A percentile compares a stretch with the other conserved stretches of the same genome.
Evolutionary conservation across 2,888 invertebrate species (phyloP).

Genomic region (Quadriops clusia): DNA sequence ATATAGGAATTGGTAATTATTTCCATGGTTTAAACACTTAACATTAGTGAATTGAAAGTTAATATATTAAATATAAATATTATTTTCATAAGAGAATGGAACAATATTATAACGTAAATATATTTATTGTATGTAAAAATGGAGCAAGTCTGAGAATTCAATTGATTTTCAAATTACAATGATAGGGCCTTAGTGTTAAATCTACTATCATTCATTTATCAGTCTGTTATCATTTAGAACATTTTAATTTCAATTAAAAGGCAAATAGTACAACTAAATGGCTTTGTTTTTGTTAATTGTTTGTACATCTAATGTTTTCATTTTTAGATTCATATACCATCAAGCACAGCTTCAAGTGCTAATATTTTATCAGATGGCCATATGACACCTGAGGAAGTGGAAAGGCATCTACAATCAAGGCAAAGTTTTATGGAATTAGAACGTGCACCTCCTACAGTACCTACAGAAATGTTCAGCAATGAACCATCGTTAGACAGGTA

Average conservation of each 20-base stretch:
- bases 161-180: too few relatives aligned
- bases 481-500: constrained; percentile 81
- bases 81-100: too few relatives aligned
- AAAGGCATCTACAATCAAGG: constrained; percentile 75
- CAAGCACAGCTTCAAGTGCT: constrained; percentile 38
- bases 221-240: constrained; percentile 7
- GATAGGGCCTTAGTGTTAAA: too few relatives aligned
- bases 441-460: constrained; percentile 78
- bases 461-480: constrained; percentile 90
- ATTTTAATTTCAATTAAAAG: background rate
- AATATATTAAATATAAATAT: too few relatives aligned
- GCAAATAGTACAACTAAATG: background rate
- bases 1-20: too few relatives aligned
- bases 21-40: too few relatives aligned
- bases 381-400: constrained; percentile 86
- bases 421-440: constrained; percentile 73
- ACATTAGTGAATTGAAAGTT: too few relatives aligned
- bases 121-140: too few relatives aligned
- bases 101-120: too few relatives aligned
- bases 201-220: constrained; percentile 8
- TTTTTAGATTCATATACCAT: constrained; percentile 5
- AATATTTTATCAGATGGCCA: constrained; percentile 59
- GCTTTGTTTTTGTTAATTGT: too few relatives aligned
- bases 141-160: too few relatives aligned
- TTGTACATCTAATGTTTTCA: constrained; percentile 1